phyloP scores from a whole-genome alignment of 2,797 vertebrate species.

The Lacerta bilineata region DNA sequence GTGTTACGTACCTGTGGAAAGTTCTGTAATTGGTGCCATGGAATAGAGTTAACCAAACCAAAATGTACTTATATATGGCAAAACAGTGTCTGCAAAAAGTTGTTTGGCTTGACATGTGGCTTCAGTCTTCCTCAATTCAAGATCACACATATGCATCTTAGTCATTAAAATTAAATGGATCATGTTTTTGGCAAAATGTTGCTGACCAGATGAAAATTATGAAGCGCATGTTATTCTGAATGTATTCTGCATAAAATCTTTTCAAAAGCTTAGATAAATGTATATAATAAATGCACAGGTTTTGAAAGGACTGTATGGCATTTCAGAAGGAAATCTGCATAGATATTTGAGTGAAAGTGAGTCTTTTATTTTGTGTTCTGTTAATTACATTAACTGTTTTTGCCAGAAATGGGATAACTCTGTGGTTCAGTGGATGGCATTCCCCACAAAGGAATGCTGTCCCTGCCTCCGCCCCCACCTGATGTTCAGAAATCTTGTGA shows the following conservation, averaged over 20 bases:
- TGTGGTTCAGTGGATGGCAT: too few relatives aligned
- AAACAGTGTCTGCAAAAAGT: not conserved
- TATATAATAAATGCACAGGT: constrained; percentile 18
- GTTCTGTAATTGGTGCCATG: constrained; percentile 22
- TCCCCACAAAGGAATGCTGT: too few relatives aligned
- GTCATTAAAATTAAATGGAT: constrained; percentile 26
- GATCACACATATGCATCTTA: constrained; percentile 46
- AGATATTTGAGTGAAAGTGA: constrained; percentile 48
- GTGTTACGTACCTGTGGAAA: too few relatives aligned
- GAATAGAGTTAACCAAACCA: not conserved
- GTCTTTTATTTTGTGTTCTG: too few relatives aligned
- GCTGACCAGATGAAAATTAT: constrained; percentile 42
- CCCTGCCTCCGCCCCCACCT: too few relatives aligned
- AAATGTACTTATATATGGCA: constrained; percentile 25
- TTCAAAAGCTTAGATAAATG: constrained; percentile 56
- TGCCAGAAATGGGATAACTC: too few relatives aligned
- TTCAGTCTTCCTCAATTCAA: constrained; percentile 14
- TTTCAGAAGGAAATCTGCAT: constrained; percentile 21
- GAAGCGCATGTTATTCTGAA: constrained; percentile 58
- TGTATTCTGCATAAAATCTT: constrained; percentile 46
- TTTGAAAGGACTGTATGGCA: constrained; percentile 46
- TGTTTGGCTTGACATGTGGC: not conserved
- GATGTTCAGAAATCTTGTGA: too few relatives aligned
- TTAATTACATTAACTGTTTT: too few relatives aligned
- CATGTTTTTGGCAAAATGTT: constrained; percentile 38